Conservation (phyloP, 1,140 invertebrate species). For the Drosophila grimshawi region DNA sequence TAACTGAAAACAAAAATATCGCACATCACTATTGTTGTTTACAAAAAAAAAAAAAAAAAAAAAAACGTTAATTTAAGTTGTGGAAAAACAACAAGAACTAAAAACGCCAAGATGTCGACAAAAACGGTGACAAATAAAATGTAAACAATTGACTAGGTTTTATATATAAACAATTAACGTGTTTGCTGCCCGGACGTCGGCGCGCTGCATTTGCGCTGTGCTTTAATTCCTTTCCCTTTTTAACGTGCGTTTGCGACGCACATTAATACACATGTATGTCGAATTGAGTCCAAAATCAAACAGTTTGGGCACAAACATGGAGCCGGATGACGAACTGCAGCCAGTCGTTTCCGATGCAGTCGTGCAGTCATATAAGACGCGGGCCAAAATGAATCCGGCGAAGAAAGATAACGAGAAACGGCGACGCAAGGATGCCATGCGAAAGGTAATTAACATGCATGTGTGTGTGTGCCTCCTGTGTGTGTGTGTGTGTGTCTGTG, state of each 20-base stretch:
- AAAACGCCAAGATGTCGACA: constrained; percentile 20
- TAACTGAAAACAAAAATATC: constrained; percentile 2
- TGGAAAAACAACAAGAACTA: constrained; percentile 34
- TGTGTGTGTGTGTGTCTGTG: constrained; percentile 16
- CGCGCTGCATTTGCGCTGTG: constrained; percentile 11
- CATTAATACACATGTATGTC: constrained; percentile 59
- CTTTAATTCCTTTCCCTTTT: constrained; percentile 42
- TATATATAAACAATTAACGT: neutral
- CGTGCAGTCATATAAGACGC: constrained; percentile 77
- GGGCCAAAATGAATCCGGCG: constrained; percentile 78
- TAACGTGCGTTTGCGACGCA: constrained; percentile 48
- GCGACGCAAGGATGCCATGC: constrained; percentile 77
- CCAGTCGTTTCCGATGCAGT: constrained; percentile 47
- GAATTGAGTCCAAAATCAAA: constrained; percentile 47
- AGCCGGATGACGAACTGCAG: constrained; percentile 48
- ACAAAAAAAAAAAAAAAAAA: constrained; percentile 57
- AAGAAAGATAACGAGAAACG: constrained; percentile 83
- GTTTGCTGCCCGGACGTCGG: neutral
- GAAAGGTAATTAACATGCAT: constrained; percentile 77
- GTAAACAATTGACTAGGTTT: constrained; percentile 12
- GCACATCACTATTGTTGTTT: constrained; percentile 50
- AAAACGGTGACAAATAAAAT: constrained; percentile 34
- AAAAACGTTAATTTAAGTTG: constrained; percentile 44
- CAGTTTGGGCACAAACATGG: constrained; percentile 35
- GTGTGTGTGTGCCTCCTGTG: neutral